These are phyloP conservation scores for Sternotherus odoratus DNA, from an alignment of 2,797 vertebrate genomes.

Conservation along the genomic window DNA sequence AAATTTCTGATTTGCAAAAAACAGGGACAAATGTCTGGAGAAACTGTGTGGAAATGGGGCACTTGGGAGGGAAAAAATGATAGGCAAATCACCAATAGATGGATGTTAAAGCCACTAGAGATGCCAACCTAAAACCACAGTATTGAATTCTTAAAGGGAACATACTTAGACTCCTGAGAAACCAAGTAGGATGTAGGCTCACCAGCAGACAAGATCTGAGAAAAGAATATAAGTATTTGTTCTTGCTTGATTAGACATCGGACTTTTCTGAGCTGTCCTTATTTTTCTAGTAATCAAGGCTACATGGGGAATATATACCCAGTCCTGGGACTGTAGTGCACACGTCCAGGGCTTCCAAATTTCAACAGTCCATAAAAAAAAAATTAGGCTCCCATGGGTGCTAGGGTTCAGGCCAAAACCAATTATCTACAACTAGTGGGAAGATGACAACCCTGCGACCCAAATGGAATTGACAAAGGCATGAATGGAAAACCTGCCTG, in stretches of 20 bases:
- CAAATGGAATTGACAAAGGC: neutral
- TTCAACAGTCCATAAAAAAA: neutral
- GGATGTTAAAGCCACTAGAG: neutral
- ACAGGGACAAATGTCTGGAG: neutral
- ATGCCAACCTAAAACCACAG: neutral
- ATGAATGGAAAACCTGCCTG: neutral
- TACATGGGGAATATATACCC: neutral
- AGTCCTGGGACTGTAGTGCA: neutral
- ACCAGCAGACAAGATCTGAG: neutral
- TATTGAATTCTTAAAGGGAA: neutral
- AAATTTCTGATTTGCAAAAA: neutral
- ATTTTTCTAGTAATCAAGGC: too few relatives aligned
- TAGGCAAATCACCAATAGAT: neutral
- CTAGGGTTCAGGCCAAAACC: neutral
- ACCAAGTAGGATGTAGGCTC: neutral
- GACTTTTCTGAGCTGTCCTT: neutral
- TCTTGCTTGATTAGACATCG: neutral
- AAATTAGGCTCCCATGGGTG: neutral
- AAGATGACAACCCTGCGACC: neutral
- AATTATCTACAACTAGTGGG: neutral
- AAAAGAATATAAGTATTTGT: neutral
- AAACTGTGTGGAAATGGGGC: neutral
- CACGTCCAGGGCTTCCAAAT: neutral
- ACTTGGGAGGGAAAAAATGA: accelerated
- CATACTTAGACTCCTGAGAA: neutral